Percentiles rank a stretch among this genome's conserved stretches.
phyloP scores from a whole-genome alignment of 2,797 vertebrate genomes.

The Sebastes steindachneri region DNA sequence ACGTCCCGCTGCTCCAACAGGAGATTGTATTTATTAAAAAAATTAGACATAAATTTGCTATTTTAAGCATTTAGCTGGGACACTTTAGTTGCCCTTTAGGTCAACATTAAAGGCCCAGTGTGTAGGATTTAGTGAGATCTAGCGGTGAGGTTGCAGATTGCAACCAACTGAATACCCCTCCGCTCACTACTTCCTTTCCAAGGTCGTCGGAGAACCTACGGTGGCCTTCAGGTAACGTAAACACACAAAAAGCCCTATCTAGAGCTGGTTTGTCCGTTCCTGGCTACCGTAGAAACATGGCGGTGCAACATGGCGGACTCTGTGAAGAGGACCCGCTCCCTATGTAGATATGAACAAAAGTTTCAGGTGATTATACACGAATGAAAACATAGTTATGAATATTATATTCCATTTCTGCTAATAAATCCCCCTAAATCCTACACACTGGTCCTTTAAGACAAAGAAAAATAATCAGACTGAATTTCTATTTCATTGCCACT shows the following conservation, averaged over 20 bases:
- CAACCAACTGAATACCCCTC: not conserved
- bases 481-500: not conserved
- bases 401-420: too few species aligned
- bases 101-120: not conserved
- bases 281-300: too few species aligned
- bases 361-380: too few species aligned
- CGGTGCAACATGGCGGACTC: too few species aligned
- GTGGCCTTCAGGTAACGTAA: too few species aligned
- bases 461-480: not conserved
- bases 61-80: not conserved
- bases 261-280: accelerated
- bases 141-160: not conserved
- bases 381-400: too few species aligned
- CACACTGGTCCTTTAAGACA: not conserved
- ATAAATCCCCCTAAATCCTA: too few species aligned
- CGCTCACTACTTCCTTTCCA: accelerated
- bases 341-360: too few species aligned
- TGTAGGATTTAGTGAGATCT: too few species aligned
- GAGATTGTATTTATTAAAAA: not conserved
- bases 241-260: too few species aligned
- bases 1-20: not conserved
- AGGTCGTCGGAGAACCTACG: accelerated
- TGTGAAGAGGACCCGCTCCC: too few species aligned
- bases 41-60: not conserved
- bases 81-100: not conserved